These are phyloP conservation scores for Ahaetulla prasina DNA, from an alignment of 2,113 vertebrate genomes.

Conservation along the genomic window DNA sequence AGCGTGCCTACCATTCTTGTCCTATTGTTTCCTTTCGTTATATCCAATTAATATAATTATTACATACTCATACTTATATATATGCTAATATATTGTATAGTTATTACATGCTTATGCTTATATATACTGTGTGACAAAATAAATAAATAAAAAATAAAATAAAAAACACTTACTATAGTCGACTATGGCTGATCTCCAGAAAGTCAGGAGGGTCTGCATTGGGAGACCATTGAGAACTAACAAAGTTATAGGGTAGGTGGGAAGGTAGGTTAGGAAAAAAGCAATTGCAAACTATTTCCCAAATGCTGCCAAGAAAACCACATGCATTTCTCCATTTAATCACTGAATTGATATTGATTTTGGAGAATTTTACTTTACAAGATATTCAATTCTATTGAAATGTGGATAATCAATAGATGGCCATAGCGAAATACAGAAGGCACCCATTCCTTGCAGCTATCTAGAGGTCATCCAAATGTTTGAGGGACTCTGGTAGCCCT, in stretches of 20 bases:
- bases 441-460: background rate
- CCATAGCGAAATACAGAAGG: background rate
- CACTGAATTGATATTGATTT: background rate
- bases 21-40: too few species aligned
- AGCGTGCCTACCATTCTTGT: too few species aligned
- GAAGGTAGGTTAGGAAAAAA: background rate
- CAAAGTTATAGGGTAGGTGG: background rate
- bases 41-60: too few species aligned
- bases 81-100: too few species aligned
- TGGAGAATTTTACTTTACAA: background rate
- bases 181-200: background rate
- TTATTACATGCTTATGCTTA: too few species aligned
- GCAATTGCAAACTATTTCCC: background rate
- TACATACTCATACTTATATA: too few species aligned
- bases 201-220: background rate
- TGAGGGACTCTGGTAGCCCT: background rate
- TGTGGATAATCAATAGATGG: background rate
- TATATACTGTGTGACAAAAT: too few species aligned
- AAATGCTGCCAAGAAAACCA: background rate
- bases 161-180: background rate
- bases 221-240: background rate
- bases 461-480: background rate
- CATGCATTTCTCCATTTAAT: background rate
- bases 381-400: background rate
- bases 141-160: too few species aligned